phyloP scores from a whole-genome alignment of 1,140 invertebrate genomes.

The Lordiphosa stackelbergi region DNA sequence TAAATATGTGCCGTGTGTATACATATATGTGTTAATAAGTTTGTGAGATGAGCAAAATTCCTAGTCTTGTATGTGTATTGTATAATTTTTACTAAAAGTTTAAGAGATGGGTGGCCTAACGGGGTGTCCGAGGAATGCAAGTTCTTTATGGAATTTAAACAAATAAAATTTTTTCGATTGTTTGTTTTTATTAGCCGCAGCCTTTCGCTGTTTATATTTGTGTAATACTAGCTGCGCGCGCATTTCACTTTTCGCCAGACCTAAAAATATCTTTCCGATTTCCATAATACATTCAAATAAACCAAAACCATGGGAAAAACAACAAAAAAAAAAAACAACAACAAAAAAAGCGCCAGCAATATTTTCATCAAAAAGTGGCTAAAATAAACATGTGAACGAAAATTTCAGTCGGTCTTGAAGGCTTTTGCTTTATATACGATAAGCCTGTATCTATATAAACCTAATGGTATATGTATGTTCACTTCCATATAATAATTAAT shows the following conservation, averaged over 20 bases:
- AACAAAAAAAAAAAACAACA: slow-evolving; percentile 12
- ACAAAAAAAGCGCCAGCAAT: slow-evolving; percentile 31
- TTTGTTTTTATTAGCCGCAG: slow-evolving; percentile 21
- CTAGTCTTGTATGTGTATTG: not conserved
- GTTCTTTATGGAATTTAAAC: slow-evolving; percentile 35
- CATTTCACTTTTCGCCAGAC: slow-evolving; percentile 53
- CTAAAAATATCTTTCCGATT: slow-evolving; percentile 70
- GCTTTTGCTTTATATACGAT: slow-evolving; percentile 7
- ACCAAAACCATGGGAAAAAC: slow-evolving; percentile 30
- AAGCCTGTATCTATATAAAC: slow-evolving; percentile 17
- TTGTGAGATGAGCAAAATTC: not conserved
- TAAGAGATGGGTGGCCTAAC: too few species aligned
- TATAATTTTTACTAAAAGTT: not conserved
- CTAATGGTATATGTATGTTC: slow-evolving; percentile 9
- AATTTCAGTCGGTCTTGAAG: slow-evolving; percentile 2
- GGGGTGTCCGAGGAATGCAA: slow-evolving; percentile 44
- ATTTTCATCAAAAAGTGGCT: slow-evolving; percentile 26
- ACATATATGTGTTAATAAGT: slow-evolving; percentile 7
- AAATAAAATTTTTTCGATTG: slow-evolving; percentile 29
- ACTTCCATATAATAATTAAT: not conserved
- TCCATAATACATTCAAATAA: slow-evolving; percentile 66
- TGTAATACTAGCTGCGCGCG: slow-evolving; percentile 71
- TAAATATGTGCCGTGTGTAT: slow-evolving; percentile 8
- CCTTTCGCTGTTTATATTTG: slow-evolving; percentile 37
- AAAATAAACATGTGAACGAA: slow-evolving; percentile 13